Evolutionary conservation across 2,797 vertebrate species (phyloP).

Genomic region (Fistularia tabacaria): DNA sequence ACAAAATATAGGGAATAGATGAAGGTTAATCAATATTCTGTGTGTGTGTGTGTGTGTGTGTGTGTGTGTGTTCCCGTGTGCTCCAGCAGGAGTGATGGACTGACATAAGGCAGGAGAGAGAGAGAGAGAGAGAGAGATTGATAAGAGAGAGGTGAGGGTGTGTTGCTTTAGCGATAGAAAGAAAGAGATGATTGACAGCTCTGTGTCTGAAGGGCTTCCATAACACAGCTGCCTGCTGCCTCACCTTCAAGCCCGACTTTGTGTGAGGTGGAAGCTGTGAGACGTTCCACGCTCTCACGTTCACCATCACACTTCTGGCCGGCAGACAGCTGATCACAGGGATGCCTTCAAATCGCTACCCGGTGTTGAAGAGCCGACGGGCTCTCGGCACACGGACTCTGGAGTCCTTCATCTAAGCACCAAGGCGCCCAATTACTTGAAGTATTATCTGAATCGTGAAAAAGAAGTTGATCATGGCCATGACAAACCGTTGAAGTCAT

Average conservation of each 20-base stretch:
- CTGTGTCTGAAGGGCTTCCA: conserved; percentile 27
- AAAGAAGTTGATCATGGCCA: too few relatives aligned
- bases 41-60: conserved; percentile 9
- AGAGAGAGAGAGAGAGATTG: conserved; percentile 9
- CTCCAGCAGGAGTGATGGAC: not conserved
- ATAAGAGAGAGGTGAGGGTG: conserved; percentile 2
- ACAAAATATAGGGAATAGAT: too few relatives aligned
- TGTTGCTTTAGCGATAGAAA: conserved; percentile 12
- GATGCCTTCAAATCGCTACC: not conserved
- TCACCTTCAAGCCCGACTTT: conserved; percentile 20
- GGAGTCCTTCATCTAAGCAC: too few relatives aligned
- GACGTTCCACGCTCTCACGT: not conserved
- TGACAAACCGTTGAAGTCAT: too few relatives aligned
- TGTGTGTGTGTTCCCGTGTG: conserved; percentile 2
- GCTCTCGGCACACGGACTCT: too few relatives aligned
- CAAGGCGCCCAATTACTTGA: too few relatives aligned
- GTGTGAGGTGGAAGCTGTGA: conserved; percentile 8
- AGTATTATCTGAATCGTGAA: too few relatives aligned
- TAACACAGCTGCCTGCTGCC: conserved; percentile 25
- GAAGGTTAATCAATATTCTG: conserved; percentile 4
- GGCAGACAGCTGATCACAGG: conserved; percentile 2
- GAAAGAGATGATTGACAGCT: conserved; percentile 35
- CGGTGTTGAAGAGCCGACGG: too few relatives aligned
- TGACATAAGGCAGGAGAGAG: not conserved
- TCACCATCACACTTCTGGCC: not conserved